A percentile compares a stretch with the other conserved stretches of the same genome.
Conservation (phyloP, 2,113 vertebrate species). For the Pluvialis apricaria region DNA sequence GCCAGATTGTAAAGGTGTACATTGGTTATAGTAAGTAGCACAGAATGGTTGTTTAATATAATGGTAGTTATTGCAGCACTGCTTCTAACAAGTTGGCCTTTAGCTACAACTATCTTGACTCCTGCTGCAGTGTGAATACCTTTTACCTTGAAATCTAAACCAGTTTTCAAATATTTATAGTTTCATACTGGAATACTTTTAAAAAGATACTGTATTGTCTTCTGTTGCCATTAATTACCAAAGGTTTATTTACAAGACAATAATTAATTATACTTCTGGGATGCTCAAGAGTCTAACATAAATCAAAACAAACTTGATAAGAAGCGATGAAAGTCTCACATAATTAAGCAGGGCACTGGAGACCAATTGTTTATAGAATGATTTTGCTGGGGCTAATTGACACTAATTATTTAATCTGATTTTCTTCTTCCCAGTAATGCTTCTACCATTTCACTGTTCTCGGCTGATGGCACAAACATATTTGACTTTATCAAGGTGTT, state of each 20-base stretch:
- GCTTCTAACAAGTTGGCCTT: constrained; percentile 15
- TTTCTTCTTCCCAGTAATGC: constrained; percentile 83
- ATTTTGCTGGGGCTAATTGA: constrained; percentile 99
- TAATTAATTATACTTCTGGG: constrained; percentile 99
- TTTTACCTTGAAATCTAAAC: constrained; percentile 9
- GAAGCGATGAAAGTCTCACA: constrained; percentile 91
- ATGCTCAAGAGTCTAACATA: constrained; percentile 91
- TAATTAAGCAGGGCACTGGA: constrained; percentile 99
- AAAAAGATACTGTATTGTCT: constrained; percentile 75
- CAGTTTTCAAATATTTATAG: constrained; percentile 21
- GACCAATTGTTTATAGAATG: constrained; percentile 99
- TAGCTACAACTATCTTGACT: background rate
- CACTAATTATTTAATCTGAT: constrained; percentile 99
- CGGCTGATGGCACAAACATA: constrained; percentile 42
- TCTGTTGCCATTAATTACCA: constrained; percentile 80
- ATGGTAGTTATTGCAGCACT: background rate
- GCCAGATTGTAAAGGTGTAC: constrained; percentile 13
- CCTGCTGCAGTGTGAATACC: background rate
- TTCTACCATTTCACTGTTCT: constrained; percentile 67
- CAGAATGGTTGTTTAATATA: background rate
- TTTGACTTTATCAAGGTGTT: constrained; percentile 48
- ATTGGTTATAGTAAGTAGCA: background rate
- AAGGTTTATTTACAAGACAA: constrained; percentile 92
- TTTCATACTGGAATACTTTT: constrained; percentile 26
- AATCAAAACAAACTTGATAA: constrained; percentile 96